Evolutionary conservation across 2,797 vertebrate species (phyloP).

Genomic region (Microctenopoma lineatum): DNA sequence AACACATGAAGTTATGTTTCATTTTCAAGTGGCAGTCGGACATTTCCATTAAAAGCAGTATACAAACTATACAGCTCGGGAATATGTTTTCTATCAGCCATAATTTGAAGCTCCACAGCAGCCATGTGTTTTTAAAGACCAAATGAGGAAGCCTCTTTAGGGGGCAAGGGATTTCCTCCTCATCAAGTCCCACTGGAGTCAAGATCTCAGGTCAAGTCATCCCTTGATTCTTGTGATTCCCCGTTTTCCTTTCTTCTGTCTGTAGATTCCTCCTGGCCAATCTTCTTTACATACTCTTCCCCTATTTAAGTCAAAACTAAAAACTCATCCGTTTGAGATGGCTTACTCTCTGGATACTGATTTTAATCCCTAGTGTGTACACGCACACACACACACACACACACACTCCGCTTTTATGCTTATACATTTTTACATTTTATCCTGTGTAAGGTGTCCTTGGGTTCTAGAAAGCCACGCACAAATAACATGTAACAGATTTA

Average conservation of each 20-base stretch:
- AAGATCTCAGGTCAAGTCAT: constrained; percentile 36
- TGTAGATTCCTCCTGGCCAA: constrained; percentile 19
- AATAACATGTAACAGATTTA: background rate
- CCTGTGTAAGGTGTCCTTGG: too few relatives aligned
- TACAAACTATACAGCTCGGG: constrained; percentile 41
- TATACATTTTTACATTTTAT: too few relatives aligned
- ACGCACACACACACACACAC: too few relatives aligned
- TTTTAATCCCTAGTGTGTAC: too few relatives aligned
- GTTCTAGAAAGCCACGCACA: too few relatives aligned
- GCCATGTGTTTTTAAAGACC: constrained; percentile 64
- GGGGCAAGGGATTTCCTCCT: constrained; percentile 72
- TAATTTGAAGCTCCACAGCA: constrained; percentile 43
- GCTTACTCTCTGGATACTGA: too few relatives aligned
- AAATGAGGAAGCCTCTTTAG: constrained; percentile 62
- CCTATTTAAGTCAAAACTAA: too few relatives aligned
- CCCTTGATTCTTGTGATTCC: constrained; percentile 51
- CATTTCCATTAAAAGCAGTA: background rate
- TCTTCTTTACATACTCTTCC: constrained; percentile 29
- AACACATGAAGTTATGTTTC: constrained; percentile 20
- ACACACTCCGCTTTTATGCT: too few relatives aligned
- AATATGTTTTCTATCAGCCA: constrained; percentile 65
- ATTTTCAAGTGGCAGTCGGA: constrained; percentile 26
- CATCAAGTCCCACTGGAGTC: constrained; percentile 60
- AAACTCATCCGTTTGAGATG: too few relatives aligned
- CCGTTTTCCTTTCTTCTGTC: constrained; percentile 42